Percentiles rank a stretch among this genome's conserved stretches.
Evolutionary conservation across 2,888 invertebrate genomes (phyloP).

Genomic region (Abrostola tripartita): DNA sequence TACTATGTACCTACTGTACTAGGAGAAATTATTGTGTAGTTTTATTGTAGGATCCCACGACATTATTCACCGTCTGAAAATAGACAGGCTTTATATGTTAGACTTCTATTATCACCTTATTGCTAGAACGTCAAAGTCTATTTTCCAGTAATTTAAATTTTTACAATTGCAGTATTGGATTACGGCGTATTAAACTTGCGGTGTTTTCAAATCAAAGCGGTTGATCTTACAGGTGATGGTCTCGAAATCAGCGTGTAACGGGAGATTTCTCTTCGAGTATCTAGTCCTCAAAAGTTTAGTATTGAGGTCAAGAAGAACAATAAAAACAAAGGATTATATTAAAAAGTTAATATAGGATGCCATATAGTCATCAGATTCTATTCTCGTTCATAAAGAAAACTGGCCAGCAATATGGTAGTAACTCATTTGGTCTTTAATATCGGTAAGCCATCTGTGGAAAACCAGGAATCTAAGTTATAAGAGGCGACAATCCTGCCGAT

Average conservation of each 20-base stretch:
- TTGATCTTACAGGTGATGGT: conserved; percentile 50
- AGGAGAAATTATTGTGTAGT: conserved; percentile 28
- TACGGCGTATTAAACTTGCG: conserved; percentile 67
- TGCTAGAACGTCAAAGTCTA: not conserved
- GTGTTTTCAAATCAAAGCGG: conserved; percentile 83
- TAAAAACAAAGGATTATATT: too few species aligned
- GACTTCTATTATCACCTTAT: conserved; percentile 12
- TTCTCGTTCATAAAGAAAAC: too few species aligned
- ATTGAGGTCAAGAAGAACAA: too few species aligned
- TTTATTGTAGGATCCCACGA: conserved; percentile 32
- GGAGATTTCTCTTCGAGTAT: conserved; percentile 5
- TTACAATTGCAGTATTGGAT: conserved; percentile 25
- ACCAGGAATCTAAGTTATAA: too few species aligned
- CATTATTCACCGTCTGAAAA: conserved; percentile 13
- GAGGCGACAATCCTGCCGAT: too few species aligned
- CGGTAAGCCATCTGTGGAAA: too few species aligned
- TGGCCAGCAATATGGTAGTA: too few species aligned
- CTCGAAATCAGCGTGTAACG: conserved; percentile 50
- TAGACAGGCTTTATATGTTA: not conserved
- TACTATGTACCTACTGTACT: conserved; percentile 2
- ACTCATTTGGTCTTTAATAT: too few species aligned
- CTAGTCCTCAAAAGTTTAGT: not conserved
- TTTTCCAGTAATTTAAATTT: conserved; percentile 35
- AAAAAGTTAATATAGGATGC: too few species aligned
- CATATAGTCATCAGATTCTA: too few species aligned